Percentiles rank a stretch among this genome's conserved stretches.
These are phyloP conservation scores for Blomia tropicalis DNA, from an alignment of 2,888 invertebrate genomes.

Conservation along the genomic window DNA sequence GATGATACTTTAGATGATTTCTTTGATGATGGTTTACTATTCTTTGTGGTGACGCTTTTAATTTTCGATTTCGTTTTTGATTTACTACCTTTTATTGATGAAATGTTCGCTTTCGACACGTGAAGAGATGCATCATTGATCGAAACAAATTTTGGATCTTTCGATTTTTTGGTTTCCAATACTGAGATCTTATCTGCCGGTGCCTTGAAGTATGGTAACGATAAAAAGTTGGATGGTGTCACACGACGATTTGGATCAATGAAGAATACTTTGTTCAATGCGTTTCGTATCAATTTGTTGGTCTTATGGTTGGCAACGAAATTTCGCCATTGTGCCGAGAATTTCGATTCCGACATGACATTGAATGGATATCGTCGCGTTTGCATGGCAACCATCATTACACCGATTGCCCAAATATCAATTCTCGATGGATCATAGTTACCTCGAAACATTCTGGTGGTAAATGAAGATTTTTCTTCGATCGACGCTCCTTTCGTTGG, in stretches of 20 bases:
- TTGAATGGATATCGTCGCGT: constrained; percentile 10
- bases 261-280: not conserved
- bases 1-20: not conserved
- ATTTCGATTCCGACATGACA: not conserved
- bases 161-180: not conserved
- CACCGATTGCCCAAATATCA: constrained; percentile 10
- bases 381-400: not conserved
- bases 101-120: not conserved
- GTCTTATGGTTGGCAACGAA: not conserved
- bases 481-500: not conserved
- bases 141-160: constrained; percentile 1
- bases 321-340: constrained; percentile 12
- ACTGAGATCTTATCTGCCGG: not conserved
- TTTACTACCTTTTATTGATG: not conserved
- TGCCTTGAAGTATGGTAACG: not conserved
- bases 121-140: not conserved
- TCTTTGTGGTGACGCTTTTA: no score
- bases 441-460: constrained; percentile 2
- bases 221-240: not conserved
- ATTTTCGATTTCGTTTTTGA: not conserved
- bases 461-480: not conserved
- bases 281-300: not conserved
- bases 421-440: constrained; percentile 2
- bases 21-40: not conserved
- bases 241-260: not conserved